Evolutionary conservation across 1,140 invertebrate genomes (phyloP).

Genomic region (Rhagoletis pomonella): DNA sequence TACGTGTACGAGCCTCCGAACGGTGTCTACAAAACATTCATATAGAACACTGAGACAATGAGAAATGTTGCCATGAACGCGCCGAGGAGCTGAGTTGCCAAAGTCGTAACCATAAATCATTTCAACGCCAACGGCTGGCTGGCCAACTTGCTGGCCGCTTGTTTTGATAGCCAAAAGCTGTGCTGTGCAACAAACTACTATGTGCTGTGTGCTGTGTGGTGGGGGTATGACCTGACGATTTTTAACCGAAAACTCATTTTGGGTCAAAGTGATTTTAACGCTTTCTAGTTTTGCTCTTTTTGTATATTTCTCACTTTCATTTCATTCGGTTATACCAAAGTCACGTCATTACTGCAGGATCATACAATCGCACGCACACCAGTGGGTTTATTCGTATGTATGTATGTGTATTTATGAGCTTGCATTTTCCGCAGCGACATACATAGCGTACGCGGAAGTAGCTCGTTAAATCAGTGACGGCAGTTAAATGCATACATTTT

Average conservation of each 20-base stretch:
- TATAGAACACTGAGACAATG: not conserved
- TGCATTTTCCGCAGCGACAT: not conserved
- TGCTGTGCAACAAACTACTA: no score
- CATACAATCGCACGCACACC: not conserved
- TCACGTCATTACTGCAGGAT: conserved; percentile 30
- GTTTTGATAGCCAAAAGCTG: conserved; percentile 14
- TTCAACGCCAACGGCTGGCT: conserved; percentile 7
- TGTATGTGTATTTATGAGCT: not conserved
- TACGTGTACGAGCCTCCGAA: not conserved
- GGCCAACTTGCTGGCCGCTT: not conserved
- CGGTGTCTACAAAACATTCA: not conserved
- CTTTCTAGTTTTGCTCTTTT: not conserved
- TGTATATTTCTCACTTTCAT: not conserved
- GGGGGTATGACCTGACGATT: not conserved
- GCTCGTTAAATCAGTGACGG: conserved; percentile 37
- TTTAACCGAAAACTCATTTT: conserved; percentile 34
- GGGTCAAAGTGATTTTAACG: conserved; percentile 18
- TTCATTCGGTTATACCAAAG: not conserved
- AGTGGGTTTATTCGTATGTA: not conserved
- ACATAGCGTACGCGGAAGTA: not conserved
- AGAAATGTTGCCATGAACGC: not conserved
- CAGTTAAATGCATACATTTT: not conserved
- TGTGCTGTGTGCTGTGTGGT: not conserved
- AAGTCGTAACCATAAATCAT: conserved; percentile 51
- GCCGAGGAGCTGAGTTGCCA: conserved; percentile 19